Percentiles rank a stretch among this genome's conserved stretches.
These are phyloP conservation scores for Gymnosoma rotundatum DNA, from an alignment of 2,888 invertebrate genomes.

Conservation along the genomic window DNA sequence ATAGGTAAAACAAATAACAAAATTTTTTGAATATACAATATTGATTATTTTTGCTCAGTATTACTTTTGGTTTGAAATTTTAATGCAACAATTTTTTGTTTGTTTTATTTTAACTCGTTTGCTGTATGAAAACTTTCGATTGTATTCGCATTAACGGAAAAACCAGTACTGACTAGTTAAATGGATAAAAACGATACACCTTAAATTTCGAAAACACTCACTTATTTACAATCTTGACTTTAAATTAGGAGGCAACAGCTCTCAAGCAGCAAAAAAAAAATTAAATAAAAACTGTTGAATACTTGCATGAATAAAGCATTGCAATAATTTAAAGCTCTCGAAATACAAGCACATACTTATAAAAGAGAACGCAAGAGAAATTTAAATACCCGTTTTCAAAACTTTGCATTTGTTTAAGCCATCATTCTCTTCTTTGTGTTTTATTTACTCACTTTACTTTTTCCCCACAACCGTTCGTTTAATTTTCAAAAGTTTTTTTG, in stretches of 20 bases:
- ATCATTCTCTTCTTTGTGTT: slow-evolving; percentile 23
- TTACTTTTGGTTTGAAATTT: slow-evolving; percentile 23
- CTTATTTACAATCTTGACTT: slow-evolving; percentile 52
- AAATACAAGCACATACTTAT: slow-evolving; percentile 12
- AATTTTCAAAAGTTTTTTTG: not conserved
- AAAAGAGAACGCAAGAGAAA: slow-evolving; percentile 27
- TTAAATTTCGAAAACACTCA: slow-evolving; percentile 49
- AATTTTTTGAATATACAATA: slow-evolving; percentile 14
- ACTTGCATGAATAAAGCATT: slow-evolving; percentile 52
- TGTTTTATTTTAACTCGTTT: not conserved
- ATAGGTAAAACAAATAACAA: slow-evolving; percentile 36
- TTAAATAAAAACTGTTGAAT: slow-evolving; percentile 66
- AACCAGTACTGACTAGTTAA: slow-evolving; percentile 45
- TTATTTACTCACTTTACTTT: slow-evolving; percentile 33
- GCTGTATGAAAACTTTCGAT: slow-evolving; percentile 57
- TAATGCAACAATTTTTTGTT: slow-evolving; percentile 1
- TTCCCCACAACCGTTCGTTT: slow-evolving; percentile 22
- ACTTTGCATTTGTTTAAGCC: slow-evolving; percentile 31
- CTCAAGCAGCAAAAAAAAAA: not conserved
- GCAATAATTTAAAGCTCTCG: slow-evolving; percentile 38
- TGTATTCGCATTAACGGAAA: slow-evolving; percentile 41
- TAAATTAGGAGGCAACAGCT: slow-evolving; percentile 16
- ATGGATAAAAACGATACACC: slow-evolving; percentile 47
- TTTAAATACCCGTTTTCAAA: slow-evolving; percentile 34
- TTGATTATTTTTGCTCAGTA: slow-evolving; percentile 31